Conservation (phyloP, 2,113 vertebrate genomes). For the Eonycteris spelaea region DNA sequence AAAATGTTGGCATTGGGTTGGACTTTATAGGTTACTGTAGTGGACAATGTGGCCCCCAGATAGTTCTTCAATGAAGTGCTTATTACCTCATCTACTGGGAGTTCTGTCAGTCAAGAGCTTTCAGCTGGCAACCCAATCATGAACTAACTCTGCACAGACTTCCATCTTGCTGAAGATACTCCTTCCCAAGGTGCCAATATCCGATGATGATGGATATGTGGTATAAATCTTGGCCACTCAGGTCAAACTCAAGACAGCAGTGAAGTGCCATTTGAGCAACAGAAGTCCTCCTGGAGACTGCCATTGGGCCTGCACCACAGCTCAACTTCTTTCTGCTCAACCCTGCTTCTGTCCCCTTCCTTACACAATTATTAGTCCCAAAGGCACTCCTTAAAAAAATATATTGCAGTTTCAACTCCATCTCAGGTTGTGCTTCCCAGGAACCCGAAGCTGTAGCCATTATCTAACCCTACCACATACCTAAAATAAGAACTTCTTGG, state of each 20-base stretch:
- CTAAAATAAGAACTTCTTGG: not conserved
- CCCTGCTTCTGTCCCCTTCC: not conserved
- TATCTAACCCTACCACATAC: not conserved
- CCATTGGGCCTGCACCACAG: not conserved
- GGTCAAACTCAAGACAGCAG: not conserved
- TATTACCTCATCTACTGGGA: not conserved
- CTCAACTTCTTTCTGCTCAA: not conserved
- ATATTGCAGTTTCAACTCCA: not conserved
- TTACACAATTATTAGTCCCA: not conserved
- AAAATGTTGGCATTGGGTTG: not conserved
- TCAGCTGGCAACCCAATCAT: not conserved
- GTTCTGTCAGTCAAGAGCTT: not conserved
- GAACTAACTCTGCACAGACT: not conserved
- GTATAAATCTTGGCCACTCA: not conserved
- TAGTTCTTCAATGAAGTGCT: not conserved
- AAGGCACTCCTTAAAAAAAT: not conserved
- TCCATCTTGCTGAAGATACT: not conserved
- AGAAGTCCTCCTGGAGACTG: not conserved
- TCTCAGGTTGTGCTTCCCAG: not conserved
- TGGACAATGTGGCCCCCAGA: not conserved
- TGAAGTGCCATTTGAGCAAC: not conserved
- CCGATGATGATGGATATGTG: not conserved
- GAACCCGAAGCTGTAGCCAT: not conserved
- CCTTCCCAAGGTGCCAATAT: not conserved
- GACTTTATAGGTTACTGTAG: not conserved